Percentiles rank a stretch among this genome's conserved stretches.
Conservation (phyloP, 2,888 invertebrate genomes). For the Hylaea fasciaria region DNA sequence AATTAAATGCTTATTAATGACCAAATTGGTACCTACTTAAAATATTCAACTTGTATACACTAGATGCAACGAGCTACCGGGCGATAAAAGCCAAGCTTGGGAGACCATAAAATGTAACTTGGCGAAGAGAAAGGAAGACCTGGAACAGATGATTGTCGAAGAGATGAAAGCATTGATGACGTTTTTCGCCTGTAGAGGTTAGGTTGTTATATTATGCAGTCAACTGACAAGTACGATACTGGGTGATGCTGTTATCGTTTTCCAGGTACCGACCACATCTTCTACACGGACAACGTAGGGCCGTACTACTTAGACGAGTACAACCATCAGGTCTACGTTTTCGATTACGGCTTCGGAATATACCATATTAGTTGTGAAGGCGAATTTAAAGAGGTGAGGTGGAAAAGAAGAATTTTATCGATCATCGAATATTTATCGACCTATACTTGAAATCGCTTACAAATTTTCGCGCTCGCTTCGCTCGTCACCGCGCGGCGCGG, state of each 20-base stretch:
- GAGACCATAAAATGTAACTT: slow-evolving; percentile 48
- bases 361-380: slow-evolving; percentile 63
- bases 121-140: slow-evolving; percentile 39
- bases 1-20: too few relatives aligned
- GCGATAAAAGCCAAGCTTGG: slow-evolving; percentile 52
- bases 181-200: slow-evolving; percentile 67
- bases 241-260: too few relatives aligned
- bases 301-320: slow-evolving; percentile 65
- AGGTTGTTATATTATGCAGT: too few relatives aligned
- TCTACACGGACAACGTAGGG: slow-evolving; percentile 58
- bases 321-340: slow-evolving; percentile 67
- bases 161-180: slow-evolving; percentile 60
- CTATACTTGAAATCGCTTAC: not conserved
- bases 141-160: slow-evolving; percentile 50
- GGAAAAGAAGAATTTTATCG: not conserved
- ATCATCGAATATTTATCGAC: too few relatives aligned
- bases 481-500: not conserved
- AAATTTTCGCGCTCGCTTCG: not conserved
- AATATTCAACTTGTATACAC: too few relatives aligned
- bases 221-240: too few relatives aligned
- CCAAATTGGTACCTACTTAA: too few relatives aligned
- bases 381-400: slow-evolving; percentile 53
- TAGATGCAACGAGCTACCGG: slow-evolving; percentile 53
- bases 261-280: slow-evolving; percentile 57
- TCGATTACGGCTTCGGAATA: slow-evolving; percentile 53